Percentiles rank a stretch among this genome's conserved stretches.
These are phyloP conservation scores for Eutrigla gurnardus DNA, from an alignment of 2,797 vertebrate species.

Conservation along the genomic window DNA sequence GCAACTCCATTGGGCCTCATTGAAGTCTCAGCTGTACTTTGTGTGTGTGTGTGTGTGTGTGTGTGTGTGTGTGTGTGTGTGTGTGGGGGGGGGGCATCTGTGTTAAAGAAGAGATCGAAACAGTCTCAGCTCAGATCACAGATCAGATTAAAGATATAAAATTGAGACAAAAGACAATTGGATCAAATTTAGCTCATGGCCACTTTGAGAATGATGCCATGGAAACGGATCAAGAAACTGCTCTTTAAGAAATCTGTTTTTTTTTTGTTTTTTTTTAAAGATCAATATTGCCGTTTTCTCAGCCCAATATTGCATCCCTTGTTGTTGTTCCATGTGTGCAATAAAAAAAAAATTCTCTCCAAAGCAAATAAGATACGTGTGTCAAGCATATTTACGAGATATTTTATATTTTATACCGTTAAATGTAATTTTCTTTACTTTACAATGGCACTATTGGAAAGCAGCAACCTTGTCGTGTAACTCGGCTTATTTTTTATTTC, in stretches of 20 bases:
- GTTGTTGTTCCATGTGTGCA: constrained; percentile 16
- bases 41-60: constrained; percentile 26
- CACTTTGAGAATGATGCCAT: constrained; percentile 11
- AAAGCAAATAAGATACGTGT: neutral
- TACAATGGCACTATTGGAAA: neutral
- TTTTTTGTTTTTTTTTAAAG: too few relatives aligned
- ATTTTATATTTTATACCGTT: neutral
- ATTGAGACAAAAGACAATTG: constrained; percentile 12
- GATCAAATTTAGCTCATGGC: neutral
- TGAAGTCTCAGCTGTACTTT: constrained; percentile 45
- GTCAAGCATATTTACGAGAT: neutral
- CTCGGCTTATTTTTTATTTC: neutral
- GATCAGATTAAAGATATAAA: neutral
- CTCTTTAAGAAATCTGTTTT: constrained; percentile 11
- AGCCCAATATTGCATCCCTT: constrained; percentile 8
- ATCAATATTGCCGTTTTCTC: constrained; percentile 30
- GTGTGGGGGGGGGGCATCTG: neutral
- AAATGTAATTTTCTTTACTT: neutral
- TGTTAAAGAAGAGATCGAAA: too few relatives aligned
- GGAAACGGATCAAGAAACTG: constrained; percentile 10
- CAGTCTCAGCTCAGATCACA: too few relatives aligned
- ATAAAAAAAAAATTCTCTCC: neutral
- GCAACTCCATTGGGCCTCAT: constrained; percentile 47
- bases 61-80: constrained; percentile 1
- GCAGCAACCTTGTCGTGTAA: constrained; percentile 2